Evolutionary conservation across 2,888 invertebrate species (phyloP), one percentile per base, ranked within the genome.

Genomic region (Coelinius sp.): DNA sequence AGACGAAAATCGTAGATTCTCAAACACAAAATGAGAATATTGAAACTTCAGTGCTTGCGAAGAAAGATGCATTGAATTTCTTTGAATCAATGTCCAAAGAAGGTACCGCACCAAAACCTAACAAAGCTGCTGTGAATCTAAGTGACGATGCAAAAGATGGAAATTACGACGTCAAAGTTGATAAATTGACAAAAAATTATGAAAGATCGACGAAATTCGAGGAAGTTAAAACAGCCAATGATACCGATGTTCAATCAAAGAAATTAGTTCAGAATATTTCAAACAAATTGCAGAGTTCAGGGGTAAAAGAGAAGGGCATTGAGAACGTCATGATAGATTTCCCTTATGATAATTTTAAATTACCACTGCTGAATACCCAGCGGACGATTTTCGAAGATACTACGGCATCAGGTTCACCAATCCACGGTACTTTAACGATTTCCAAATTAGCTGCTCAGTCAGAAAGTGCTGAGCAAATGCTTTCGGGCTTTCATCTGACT

Each of bases 11-110:
- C 31, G 76, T 74, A 66, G 70, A 71, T 44, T 68, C 70, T 7
- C 56, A 79, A 64, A 82, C 84, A 38, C 85, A 84, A 53, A 87
- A 88, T 68, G 87, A 86, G 70, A 88, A 88, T 56, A 77, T 91
- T 71, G 91, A 92, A 83, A 90, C 90, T 0, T 89, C 89, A 41
- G 91, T 91, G 6, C 92, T 93, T 74, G 90, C 91, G 5, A 92
- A 91, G 78, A 90, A 92, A 76, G 91, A 91, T 68, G 92, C 93
- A 0, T 88, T 92, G 59, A 92, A 92, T 79, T 93, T 91, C 83
- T 93, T 93, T 80, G 92, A 92, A 73, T 91, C 90, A 14, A 91
- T 92, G 84, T 91, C 93, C 49, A 90, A 90, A 78, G 74, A 76
- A 12, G 76, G 76, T 53, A 82, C 85, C 12, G 76, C 79, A 7